A percentile compares a stretch with the other conserved stretches of the same genome.
Conservation (phyloP, 2,888 invertebrate genomes). For the Lumbricus terrestris region DNA sequence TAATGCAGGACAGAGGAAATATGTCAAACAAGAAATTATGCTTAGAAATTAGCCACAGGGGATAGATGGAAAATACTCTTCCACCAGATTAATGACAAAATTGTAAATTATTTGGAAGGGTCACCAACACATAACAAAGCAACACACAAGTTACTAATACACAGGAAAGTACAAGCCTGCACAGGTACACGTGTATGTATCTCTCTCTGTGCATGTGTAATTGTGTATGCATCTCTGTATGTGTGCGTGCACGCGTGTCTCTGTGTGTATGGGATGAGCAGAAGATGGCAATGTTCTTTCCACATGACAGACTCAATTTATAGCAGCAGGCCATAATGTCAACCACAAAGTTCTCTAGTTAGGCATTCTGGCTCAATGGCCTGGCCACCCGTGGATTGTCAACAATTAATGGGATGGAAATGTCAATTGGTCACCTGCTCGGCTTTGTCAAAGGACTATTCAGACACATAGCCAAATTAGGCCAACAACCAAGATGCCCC, state of each 20-base stretch:
- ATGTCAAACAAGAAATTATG: neutral
- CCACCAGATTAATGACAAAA: neutral
- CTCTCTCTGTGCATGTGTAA: too few species aligned
- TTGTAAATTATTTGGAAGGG: neutral
- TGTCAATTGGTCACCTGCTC: neutral
- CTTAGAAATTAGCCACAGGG: neutral
- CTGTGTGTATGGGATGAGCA: neutral
- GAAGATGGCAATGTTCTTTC: neutral
- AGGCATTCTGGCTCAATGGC: neutral
- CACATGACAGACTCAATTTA: neutral
- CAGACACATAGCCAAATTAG: neutral
- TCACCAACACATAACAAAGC: neutral
- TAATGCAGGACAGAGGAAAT: too few species aligned
- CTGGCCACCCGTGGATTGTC: neutral
- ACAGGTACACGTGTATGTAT: too few species aligned
- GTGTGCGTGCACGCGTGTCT: neutral
- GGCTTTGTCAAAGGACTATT: neutral
- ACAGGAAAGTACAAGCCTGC: neutral
- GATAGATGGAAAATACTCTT: neutral
- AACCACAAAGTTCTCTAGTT: neutral
- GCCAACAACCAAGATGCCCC: too few species aligned
- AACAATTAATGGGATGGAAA: neutral
- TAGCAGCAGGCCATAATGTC: neutral
- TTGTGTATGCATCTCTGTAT: neutral
- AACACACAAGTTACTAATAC: neutral